Base-by-base conservation (phyloP, 2,113 vertebrate genomes). In the Zingel zingel region DNA sequence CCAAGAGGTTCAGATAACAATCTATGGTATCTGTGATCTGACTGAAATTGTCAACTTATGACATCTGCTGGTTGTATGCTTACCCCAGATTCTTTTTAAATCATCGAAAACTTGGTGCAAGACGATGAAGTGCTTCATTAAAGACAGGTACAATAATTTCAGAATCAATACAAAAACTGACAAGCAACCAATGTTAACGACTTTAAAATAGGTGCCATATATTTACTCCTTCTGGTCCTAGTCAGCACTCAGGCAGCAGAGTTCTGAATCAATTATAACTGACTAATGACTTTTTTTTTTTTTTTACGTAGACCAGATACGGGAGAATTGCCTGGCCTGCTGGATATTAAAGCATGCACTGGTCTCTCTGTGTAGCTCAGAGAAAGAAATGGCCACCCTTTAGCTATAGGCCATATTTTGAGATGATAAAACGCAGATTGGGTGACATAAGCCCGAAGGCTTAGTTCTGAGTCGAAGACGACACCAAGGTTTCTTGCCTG, bases 121-220 rank as follows among this genome's bases (percentile, higher is more conserved):
- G 39, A 43, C 39, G 7, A 11, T 43, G 39, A 43, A 43, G 39
- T 43, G 39, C 9, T 43, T 43, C 9, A 43, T 43, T 72, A 63
- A 82, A 33, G 45, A 72, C 51, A 67, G 72, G 65, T 65, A 23
- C 43, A 51, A 79, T 10, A 19, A 66, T 59, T 56, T 66, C 30
- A 47, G 59, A 82, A 82, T 85, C 54, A 76, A 71, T 63, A 72
- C 3, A 1, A 53, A 81, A 82, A 88, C 71, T 82, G 74, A 79
- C 70, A 75, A 58, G 43, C 43, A 73, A 80, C 25, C 15, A 83
- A 27, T 61, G 72, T 63, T 43, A 73, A 79, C 48, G 51, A 83
- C 72, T 68, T 74, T 79, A 61, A 77, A 74, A 70, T 27, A 54
- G 47, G 53, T 61, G 23, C 65, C 27, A 47, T 43, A 50, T 62